phyloP scores from a whole-genome alignment of 2,888 invertebrate species.

The Argynnis bischoffii region DNA sequence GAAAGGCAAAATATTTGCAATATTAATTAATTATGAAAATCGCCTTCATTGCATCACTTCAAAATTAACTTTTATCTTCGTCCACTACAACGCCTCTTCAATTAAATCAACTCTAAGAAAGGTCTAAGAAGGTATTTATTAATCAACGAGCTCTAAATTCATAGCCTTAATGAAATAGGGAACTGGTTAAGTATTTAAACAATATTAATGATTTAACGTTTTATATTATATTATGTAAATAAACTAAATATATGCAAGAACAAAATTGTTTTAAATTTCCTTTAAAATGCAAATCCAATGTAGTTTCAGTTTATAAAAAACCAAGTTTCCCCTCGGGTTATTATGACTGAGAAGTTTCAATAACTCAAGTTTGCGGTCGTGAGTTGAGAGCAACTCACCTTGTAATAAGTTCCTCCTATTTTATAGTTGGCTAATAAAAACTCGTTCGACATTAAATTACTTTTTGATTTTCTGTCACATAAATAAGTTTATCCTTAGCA shows the following conservation, averaged over 20 bases:
- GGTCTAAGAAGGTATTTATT: constrained; percentile 39
- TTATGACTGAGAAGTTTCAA: constrained; percentile 63
- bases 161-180: constrained; percentile 27
- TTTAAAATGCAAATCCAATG: constrained; percentile 45
- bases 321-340: constrained; percentile 50
- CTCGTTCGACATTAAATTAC: constrained; percentile 38
- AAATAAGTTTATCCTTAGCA: neutral
- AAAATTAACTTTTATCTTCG: constrained; percentile 15
- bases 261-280: constrained; percentile 31
- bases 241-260: constrained; percentile 14
- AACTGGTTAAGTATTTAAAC: neutral
- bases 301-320: constrained; percentile 39
- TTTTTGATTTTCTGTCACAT: constrained; percentile 27
- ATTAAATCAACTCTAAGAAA: constrained; percentile 30
- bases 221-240: constrained; percentile 13
- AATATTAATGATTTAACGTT: constrained; percentile 10
- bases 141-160: constrained; percentile 35
- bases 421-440: constrained; percentile 45
- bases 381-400: constrained; percentile 49
- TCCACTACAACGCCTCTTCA: constrained; percentile 37
- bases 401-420: constrained; percentile 46
- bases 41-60: constrained; percentile 24
- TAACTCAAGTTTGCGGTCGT: constrained; percentile 43
- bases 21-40: constrained; percentile 4
- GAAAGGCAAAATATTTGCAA: neutral